Evolutionary conservation across 2,797 vertebrate species (phyloP), one percentile per base, ranked within the genome.

Genomic region (Rhynchonycteris naso): DNA sequence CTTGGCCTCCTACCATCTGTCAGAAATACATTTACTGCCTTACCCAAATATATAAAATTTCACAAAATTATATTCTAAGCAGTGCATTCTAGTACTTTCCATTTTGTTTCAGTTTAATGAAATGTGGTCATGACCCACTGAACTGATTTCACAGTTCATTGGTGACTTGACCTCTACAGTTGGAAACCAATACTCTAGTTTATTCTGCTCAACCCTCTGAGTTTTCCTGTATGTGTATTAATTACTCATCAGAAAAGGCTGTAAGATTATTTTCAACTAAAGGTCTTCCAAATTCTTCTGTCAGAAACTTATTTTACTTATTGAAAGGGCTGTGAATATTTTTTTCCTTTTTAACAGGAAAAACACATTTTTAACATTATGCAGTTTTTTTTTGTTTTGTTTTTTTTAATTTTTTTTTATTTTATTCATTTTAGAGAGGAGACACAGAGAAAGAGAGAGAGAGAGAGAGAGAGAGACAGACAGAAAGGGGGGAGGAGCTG

Each of bases 281-380:
- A 58, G 56, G 26, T 47, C n/a, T 88, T 93, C 14, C 35, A 52
- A 65, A 85, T 78, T 72, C 78, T 76, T 94, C 35, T 85, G 22
- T 81, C 50, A 63, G 85, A 65, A 93, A 30, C n/a, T 66, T 15
- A 58, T 88, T 93, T 91, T 74, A 69, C 28, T 76, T 93, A 61
- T 47, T 24, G 12, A 87, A 84, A 94, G 33, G 58, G 21, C 52
- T 68, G 21, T 11, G 2, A 1, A 21, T 16, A 47, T 56, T 74
- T 75, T 91, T 90, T 75, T 35, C 71, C 75, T 93, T 82, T 28
- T 65, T 68, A 68, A 88, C 18, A 3, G 72, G 30, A 63, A 75
- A 93, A 92, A 43, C 26, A 78, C 26, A 76, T 88, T 93, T 81
- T 65, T 61, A 90, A 75, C 35, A 54, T 75, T 59, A 38, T 0